phyloP scores from a whole-genome alignment of 2,797 vertebrate species.

The Danio jaintianensis region DNA sequence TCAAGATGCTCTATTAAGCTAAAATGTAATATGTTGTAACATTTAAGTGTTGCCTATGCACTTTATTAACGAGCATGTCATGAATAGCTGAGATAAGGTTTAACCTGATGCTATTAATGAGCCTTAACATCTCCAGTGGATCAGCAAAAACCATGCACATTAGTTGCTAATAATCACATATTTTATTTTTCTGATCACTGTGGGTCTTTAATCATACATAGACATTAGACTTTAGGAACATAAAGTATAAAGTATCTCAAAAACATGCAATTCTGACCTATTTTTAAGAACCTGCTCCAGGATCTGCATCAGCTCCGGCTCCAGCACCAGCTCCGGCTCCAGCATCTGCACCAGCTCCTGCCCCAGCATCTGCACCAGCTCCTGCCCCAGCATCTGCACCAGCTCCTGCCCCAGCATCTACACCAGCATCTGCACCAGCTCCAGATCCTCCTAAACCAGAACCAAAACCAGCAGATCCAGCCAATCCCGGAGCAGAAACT shows the following conservation, averaged over 20 bases:
- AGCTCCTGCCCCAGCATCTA: too few relatives aligned
- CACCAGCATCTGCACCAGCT: not conserved
- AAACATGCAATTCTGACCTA: not conserved
- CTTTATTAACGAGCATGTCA: not conserved
- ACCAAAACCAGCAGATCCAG: slow-evolving; percentile 42
- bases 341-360: too few relatives aligned
- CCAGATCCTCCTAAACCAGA: slow-evolving; percentile 49
- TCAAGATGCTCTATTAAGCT: not conserved
- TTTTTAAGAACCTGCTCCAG: not conserved
- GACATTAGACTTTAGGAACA: not conserved
- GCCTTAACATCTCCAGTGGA: not conserved
- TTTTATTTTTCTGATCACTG: not conserved
- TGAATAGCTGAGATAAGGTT: not conserved
- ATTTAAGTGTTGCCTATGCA: not conserved
- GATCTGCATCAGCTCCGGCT: too few relatives aligned
- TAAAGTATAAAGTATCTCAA: not conserved
- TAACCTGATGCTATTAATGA: not conserved
- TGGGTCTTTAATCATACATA: not conserved
- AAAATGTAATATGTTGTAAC: not conserved
- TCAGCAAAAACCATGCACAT: not conserved
- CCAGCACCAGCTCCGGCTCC: too few relatives aligned
- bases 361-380: too few relatives aligned
- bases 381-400: too few relatives aligned
- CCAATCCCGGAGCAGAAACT: slow-evolving; percentile 58
- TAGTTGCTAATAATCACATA: not conserved